These are phyloP conservation scores for Nyctereutes procyonoides DNA, from an alignment of 2,113 vertebrate species.

Conservation along the genomic window DNA sequence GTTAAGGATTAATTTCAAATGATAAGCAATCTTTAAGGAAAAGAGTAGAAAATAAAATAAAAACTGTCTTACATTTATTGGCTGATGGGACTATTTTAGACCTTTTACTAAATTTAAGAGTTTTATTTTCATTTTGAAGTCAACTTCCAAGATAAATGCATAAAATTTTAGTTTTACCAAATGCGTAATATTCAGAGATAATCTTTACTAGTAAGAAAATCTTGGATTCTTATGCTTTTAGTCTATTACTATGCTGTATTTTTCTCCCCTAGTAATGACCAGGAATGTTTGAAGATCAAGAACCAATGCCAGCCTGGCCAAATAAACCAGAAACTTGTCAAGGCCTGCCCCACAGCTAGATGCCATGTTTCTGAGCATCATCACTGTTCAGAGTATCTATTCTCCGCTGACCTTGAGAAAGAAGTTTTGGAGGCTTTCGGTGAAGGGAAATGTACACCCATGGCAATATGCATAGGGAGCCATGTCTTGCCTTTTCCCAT, in stretches of 20 bases:
- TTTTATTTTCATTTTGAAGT: conserved; percentile 11
- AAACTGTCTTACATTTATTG: neutral
- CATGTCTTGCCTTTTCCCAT: neutral
- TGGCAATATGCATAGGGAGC: neutral
- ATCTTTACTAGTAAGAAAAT: conserved; percentile 1
- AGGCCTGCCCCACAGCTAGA: neutral
- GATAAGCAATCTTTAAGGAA: neutral
- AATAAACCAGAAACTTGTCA: neutral
- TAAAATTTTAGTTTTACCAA: conserved; percentile 21
- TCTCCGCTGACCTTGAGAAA: neutral
- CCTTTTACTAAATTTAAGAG: neutral
- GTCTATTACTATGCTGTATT: neutral
- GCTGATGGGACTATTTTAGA: neutral
- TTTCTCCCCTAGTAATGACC: neutral
- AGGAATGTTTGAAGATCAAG: neutral
- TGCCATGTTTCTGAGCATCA: neutral
- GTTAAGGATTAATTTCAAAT: conserved; percentile 18
- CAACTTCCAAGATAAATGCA: conserved; percentile 16
- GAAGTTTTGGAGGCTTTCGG: neutral
- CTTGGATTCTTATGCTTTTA: conserved; percentile 26
- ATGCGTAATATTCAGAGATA: neutral
- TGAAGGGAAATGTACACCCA: neutral
- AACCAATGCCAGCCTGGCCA: neutral
- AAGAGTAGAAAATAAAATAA: neutral
- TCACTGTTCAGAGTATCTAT: neutral